Evolutionary conservation across 92 coral and sea anemone species (phyloP).

Genomic region (Bergia puertoricense): DNA sequence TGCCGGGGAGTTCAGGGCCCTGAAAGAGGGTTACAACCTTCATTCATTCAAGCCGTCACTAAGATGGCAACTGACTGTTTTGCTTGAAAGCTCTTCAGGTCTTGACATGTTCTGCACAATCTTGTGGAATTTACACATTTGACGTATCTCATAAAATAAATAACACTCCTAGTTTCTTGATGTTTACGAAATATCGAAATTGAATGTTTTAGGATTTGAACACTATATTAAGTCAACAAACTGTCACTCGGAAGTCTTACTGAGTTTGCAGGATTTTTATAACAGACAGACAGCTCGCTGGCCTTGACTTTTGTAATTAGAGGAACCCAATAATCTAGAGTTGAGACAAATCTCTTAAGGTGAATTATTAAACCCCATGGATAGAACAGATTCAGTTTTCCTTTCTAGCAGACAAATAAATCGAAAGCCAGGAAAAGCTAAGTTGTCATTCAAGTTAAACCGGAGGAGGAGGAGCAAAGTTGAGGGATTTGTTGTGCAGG

Average conservation of each 20-base stretch:
- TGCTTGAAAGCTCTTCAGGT: background rate
- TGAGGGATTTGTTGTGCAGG: background rate
- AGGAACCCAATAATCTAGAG: background rate
- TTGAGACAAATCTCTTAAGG: conserved; percentile 15
- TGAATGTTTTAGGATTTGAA: conserved; percentile 13
- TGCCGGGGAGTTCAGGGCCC: background rate
- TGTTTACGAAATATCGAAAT: conserved; percentile 12
- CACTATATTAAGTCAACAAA: conserved; percentile 4
- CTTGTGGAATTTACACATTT: background rate
- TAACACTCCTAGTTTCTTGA: background rate
- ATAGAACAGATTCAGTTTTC: background rate
- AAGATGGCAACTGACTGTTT: background rate
- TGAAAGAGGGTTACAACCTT: background rate
- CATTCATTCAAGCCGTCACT: background rate
- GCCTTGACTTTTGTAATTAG: background rate
- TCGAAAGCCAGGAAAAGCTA: background rate
- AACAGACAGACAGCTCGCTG: conserved; percentile 5
- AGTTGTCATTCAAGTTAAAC: background rate
- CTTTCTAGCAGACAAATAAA: conserved; percentile 15
- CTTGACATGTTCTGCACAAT: background rate
- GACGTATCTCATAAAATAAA: background rate
- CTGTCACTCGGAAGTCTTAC: conserved; percentile 2
- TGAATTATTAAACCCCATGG: conserved; percentile 28
- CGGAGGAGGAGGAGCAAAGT: background rate
- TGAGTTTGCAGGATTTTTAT: background rate